Base-by-base conservation (phyloP, 2,797 vertebrate species). In the Thripadectes ignobilis region DNA sequence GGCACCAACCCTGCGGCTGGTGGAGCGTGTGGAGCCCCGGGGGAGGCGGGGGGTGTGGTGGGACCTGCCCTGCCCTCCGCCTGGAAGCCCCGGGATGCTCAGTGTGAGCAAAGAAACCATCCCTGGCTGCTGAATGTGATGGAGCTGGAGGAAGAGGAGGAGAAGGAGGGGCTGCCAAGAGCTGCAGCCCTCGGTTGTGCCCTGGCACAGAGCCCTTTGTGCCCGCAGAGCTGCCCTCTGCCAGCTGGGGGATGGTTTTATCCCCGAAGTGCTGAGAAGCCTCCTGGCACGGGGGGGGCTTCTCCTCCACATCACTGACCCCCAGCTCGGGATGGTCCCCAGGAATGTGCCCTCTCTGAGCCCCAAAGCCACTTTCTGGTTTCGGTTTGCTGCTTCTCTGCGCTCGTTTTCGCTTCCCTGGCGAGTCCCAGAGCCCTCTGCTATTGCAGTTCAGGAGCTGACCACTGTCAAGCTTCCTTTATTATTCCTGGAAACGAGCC, bases 341-440 rank as follows among this genome's bases (percentile, higher is more conserved):
- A 13, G n/a, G 4, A 0, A 9, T 4, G 6, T 1, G 0, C 51
- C 24, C 59, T 24, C 10, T 0, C 12, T 1, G 3, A 3, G 22
- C 26, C 11, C 57, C 0, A 0, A 4, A 14, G 15, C 14, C 46
- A 11, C 7, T 30, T 67, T 62, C 71, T 68, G 24, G 1, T 66
- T 76, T 43, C 32, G 1, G 12, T 43, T 92, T 92, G 54, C 80
- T 48, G 27, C 18, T 77, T 72, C 84, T 51, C 3, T 29, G 8
- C 17, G 0, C 38, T 23, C 20, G 4, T 49, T 91, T 96, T 67
- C 0, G 0, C 30, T 78, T 81, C 34, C 63, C 63, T 69, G 14
- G 23, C 82, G 55, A 57, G 69, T 26, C 63, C 41, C 72, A 67
- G 71, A 32, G 63, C 29, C 10, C 48, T 77, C 57, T 46, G 52